Percentiles rank a stretch among this genome's conserved stretches.
Conservation (phyloP, 2,113 vertebrate genomes). For the Erpornis zantholeuca region DNA sequence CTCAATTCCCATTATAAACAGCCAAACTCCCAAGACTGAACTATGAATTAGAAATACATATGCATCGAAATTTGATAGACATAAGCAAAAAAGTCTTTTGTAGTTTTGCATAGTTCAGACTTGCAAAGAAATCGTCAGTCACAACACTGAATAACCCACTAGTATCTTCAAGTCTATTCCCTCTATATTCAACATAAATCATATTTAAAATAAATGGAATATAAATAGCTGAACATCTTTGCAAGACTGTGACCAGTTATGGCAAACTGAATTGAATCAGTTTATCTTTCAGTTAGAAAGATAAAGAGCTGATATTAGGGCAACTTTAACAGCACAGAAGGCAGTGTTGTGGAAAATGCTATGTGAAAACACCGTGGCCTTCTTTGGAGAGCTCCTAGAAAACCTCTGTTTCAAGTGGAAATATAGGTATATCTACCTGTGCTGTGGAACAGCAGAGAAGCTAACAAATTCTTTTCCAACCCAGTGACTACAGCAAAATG, state of each 20-base stretch:
- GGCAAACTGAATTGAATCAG: background rate
- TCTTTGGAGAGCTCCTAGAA: background rate
- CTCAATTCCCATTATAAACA: background rate
- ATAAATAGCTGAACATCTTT: background rate
- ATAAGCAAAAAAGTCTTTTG: background rate
- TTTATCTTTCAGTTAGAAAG: background rate
- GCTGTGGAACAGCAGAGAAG: background rate
- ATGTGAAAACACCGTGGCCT: rapidly evolving
- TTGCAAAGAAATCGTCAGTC: background rate
- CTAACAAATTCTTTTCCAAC: background rate
- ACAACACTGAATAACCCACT: background rate
- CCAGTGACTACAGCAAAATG: background rate
- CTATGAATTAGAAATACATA: background rate
- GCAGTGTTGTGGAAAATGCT: background rate
- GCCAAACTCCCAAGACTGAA: background rate
- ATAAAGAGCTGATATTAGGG: background rate
- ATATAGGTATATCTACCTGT: background rate
- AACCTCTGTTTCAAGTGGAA: background rate
- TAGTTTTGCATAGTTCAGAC: background rate
- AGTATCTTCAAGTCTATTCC: background rate
- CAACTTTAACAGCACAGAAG: background rate
- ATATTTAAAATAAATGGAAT: background rate
- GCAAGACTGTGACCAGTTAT: background rate
- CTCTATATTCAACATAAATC: background rate
- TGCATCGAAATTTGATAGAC: background rate